These are phyloP conservation scores for Gavia stellata DNA, from an alignment of 2,113 vertebrate genomes.

Conservation along the genomic window DNA sequence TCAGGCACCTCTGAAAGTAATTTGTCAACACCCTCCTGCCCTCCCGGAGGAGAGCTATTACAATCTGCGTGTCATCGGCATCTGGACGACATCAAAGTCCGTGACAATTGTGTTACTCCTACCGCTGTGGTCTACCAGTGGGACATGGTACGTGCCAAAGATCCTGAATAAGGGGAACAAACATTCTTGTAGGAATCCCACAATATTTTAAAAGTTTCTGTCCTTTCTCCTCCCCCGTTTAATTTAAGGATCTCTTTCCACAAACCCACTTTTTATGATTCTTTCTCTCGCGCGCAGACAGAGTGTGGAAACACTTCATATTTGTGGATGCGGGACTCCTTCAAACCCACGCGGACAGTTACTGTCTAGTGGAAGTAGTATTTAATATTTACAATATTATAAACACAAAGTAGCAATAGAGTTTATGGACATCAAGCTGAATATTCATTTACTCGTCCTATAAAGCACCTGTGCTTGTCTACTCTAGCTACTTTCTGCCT, in stretches of 20 bases:
- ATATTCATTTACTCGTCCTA: too few species aligned
- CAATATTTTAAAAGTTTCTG: neutral
- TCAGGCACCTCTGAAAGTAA: neutral
- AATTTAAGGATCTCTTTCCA: neutral
- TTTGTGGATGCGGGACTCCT: neutral
- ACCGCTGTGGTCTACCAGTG: accelerated
- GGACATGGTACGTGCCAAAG: neutral
- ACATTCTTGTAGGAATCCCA: neutral
- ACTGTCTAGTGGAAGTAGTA: neutral
- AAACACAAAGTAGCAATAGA: neutral
- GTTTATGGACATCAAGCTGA: neutral
- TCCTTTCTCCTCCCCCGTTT: neutral
- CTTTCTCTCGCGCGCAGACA: neutral
- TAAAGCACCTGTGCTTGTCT: neutral
- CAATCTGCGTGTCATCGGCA: neutral
- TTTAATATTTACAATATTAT: neutral
- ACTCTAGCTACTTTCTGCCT: neutral
- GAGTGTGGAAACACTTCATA: neutral
- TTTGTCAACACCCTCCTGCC: neutral
- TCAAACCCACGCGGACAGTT: neutral
- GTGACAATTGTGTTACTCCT: accelerated
- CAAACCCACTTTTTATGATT: neutral
- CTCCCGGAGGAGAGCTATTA: neutral
- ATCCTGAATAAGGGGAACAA: neutral
- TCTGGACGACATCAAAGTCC: neutral